Evolutionary conservation across 2,888 invertebrate genomes (phyloP).

Genomic region (Aricia artaxerxes): DNA sequence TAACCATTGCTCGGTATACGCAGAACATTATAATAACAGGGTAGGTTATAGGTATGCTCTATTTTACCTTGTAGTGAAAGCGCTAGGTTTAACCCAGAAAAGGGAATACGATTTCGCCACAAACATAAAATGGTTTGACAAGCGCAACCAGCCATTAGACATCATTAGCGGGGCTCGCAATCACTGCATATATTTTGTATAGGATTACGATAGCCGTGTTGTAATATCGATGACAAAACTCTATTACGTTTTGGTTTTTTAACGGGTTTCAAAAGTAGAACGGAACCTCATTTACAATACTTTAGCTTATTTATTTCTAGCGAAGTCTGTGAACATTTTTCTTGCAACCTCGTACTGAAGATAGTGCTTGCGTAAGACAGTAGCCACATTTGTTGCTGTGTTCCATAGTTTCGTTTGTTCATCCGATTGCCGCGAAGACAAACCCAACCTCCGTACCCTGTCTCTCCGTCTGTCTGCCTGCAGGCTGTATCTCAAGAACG

Average conservation of each 20-base stretch:
- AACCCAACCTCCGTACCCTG: too few species aligned
- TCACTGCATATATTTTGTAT: conserved; percentile 14
- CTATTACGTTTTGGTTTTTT: conserved; percentile 19
- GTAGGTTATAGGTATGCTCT: too few species aligned
- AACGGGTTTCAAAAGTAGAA: conserved; percentile 23
- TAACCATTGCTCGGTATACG: too few species aligned
- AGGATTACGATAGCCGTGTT: conserved; percentile 25
- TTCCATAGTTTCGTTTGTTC: too few species aligned
- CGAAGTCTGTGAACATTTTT: not conserved
- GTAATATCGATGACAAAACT: conserved; percentile 23
- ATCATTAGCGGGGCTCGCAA: conserved; percentile 11
- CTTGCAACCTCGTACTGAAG: not conserved
- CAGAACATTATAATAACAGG: too few species aligned
- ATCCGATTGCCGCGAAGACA: not conserved
- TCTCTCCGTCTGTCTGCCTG: too few species aligned
- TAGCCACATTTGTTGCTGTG: not conserved
- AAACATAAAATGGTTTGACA: not conserved
- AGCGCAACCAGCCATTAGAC: not conserved
- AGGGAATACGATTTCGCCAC: not conserved
- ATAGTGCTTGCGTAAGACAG: not conserved
- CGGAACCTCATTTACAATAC: not conserved
- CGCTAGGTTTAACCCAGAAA: not conserved
- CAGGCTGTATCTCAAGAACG: too few species aligned
- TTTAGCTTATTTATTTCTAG: conserved; percentile 11
- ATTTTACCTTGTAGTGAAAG: not conserved